Conservation (phyloP, 1,140 invertebrate species). For the Panagrolaimus sp. region DNA sequence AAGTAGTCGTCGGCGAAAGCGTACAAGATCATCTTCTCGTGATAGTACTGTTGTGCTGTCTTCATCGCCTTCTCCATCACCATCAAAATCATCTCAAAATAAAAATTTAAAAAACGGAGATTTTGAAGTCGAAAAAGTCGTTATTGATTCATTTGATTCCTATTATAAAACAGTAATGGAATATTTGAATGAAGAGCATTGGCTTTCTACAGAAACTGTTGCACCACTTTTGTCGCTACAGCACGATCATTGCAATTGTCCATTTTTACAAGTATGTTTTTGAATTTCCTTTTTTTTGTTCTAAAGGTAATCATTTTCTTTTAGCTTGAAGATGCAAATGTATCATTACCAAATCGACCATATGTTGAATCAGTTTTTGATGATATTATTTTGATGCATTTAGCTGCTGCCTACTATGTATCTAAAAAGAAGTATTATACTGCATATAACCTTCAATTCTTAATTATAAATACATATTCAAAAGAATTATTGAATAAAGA, state of each 20-base stretch:
- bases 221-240: constrained; percentile 7
- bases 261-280: constrained; percentile 8
- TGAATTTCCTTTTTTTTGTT: background rate
- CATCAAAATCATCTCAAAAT: too few species aligned
- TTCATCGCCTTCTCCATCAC: too few species aligned
- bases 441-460: constrained; percentile 24
- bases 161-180: constrained; percentile 11
- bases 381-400: constrained; percentile 37
- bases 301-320: constrained; percentile 8
- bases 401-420: constrained; percentile 33
- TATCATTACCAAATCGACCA: constrained; percentile 23
- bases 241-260: background rate
- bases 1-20: too few species aligned
- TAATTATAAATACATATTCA: constrained; percentile 29
- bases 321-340: constrained; percentile 34
- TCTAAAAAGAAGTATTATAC: constrained; percentile 23
- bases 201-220: background rate
- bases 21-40: too few species aligned
- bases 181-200: constrained; percentile 12
- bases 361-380: constrained; percentile 38
- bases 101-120: too few species aligned
- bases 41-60: too few species aligned
- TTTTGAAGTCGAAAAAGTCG: background rate
- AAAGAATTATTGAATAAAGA: constrained; percentile 77
- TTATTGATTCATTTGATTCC: background rate